Conservation (phyloP, 1,140 invertebrate species). For the Arion vulgaris region DNA sequence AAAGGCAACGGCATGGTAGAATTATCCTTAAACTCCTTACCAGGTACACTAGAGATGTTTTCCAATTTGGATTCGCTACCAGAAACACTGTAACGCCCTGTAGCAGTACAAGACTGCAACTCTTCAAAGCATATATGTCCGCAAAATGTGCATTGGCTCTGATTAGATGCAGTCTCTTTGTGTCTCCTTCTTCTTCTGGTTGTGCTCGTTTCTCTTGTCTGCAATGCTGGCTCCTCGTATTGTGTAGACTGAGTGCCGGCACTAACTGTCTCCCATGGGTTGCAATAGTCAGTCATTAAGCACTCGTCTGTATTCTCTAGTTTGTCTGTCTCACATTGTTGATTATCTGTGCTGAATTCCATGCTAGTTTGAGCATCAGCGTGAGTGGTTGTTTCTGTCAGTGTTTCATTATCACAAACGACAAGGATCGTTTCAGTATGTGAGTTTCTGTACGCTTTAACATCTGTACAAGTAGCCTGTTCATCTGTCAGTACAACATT, state of each 20-base stretch:
- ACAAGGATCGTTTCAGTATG: slow-evolving; percentile 54
- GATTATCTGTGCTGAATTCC: slow-evolving; percentile 49
- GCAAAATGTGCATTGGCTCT: slow-evolving; percentile 37
- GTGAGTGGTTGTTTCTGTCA: slow-evolving; percentile 55
- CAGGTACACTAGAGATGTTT: not conserved
- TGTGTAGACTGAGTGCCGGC: slow-evolving; percentile 6
- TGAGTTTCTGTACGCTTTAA: slow-evolving; percentile 51
- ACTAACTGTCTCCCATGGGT: not conserved
- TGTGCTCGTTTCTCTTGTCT: slow-evolving; percentile 29
- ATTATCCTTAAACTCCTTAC: slow-evolving; percentile 39
- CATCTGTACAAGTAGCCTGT: slow-evolving; percentile 61
- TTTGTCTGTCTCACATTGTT: slow-evolving; percentile 54
- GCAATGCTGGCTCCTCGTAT: slow-evolving; percentile 2
- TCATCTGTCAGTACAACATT: slow-evolving; percentile 55
- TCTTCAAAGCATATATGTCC: not conserved
- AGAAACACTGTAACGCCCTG: not conserved
- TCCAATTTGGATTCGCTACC: not conserved
- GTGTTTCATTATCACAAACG: slow-evolving; percentile 62
- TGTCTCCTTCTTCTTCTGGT: slow-evolving; percentile 22
- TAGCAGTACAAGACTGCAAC: not conserved
- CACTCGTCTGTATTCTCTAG: slow-evolving; percentile 41
- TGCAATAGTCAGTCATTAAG: slow-evolving; percentile 19
- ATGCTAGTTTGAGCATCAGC: slow-evolving; percentile 61
- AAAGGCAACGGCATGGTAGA: slow-evolving; percentile 46
- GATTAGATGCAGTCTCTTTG: slow-evolving; percentile 36